Conservation (phyloP, 2,113 vertebrate genomes). For the human region GRCh38 chr2:78391001-78391500, state of each 20-base stretch:
- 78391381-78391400: not conserved
- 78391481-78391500: not conserved
- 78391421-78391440: not conserved
- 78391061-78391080: not conserved
- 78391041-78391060: not conserved
- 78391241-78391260: not conserved
- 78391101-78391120: no score
- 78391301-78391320: not conserved
- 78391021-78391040: not conserved
- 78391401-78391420: not conserved
- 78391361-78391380: not conserved
- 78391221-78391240: not conserved
- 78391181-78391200: not conserved
- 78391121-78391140: not conserved
- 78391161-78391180: not conserved
- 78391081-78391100: not conserved
- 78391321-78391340: not conserved
- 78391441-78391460: not conserved
- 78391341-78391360: not conserved
- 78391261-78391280: not conserved
- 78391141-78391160: not conserved
- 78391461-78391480: not conserved
- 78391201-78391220: not conserved
- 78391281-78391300: not conserved
- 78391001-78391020: not conserved